Conservation (phyloP, 2,797 vertebrate species). For the Sphenopsis melanotis region DNA sequence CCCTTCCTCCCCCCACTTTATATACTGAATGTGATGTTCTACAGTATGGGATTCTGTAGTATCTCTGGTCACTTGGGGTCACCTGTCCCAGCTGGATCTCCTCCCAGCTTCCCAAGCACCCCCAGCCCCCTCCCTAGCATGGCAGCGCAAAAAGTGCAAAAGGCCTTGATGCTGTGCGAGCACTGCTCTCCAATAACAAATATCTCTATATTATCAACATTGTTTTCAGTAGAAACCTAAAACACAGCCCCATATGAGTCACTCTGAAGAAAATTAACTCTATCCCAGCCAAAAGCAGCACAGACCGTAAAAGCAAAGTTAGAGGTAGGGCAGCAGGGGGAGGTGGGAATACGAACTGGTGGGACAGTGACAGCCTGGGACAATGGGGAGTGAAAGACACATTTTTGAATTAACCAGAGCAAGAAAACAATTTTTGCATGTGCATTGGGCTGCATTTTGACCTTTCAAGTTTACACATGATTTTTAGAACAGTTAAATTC, state of each 20-base stretch:
- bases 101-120: not conserved
- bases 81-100: not conserved
- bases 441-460: not conserved
- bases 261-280: not conserved
- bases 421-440: not conserved
- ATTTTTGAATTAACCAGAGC: not conserved
- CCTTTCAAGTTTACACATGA: not conserved
- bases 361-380: not conserved
- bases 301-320: not conserved
- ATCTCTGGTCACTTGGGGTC: not conserved
- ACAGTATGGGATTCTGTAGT: not conserved
- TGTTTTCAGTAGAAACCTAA: not conserved
- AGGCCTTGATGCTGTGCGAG: not conserved
- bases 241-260: not conserved
- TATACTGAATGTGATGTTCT: not conserved
- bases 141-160: not conserved
- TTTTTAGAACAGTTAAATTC: not conserved
- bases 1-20: not conserved
- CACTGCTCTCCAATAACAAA: not conserved
- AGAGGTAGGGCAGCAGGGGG: not conserved
- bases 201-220: not conserved
- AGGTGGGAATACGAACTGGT: not conserved
- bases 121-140: accelerated
- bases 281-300: not conserved
- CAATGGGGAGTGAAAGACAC: accelerated